Percentiles rank a stretch among this genome's conserved stretches.
Evolutionary conservation across 2,113 vertebrate genomes (phyloP).

Genomic region (Ictalurus furcatus): DNA sequence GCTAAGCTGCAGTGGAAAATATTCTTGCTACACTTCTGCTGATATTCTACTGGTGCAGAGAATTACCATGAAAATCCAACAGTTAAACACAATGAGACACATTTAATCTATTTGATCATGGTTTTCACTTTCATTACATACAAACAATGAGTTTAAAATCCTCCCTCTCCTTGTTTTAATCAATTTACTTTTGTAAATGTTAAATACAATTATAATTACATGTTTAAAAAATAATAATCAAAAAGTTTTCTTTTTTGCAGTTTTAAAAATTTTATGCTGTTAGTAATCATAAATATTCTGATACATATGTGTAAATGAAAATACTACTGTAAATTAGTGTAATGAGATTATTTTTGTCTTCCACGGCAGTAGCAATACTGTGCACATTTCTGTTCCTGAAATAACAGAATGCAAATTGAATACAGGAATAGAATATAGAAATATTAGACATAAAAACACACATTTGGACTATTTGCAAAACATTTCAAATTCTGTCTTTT

Average conservation of each 20-base stretch:
- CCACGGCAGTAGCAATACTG: neutral
- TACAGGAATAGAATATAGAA: neutral
- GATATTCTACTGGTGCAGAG: neutral
- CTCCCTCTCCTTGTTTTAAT: neutral
- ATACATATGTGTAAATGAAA: neutral
- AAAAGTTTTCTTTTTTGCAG: neutral
- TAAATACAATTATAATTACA: neutral
- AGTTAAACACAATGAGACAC: neutral
- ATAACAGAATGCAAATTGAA: neutral
- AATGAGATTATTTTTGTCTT: neutral
- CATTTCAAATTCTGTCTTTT: neutral
- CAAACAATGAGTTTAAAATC: neutral
- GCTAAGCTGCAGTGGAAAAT: conserved; percentile 25
- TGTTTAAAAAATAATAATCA: too few species aligned
- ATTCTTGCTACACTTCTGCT: conserved; percentile 11
- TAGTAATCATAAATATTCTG: neutral
- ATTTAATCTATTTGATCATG: neutral
- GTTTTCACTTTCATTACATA: neutral
- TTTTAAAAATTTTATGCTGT: neutral
- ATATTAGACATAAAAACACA: neutral
- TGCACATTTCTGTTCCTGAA: neutral
- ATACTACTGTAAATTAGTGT: neutral
- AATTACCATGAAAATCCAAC: neutral
- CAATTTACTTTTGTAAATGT: neutral
- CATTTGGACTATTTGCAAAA: neutral